phyloP scores from a whole-genome alignment of 2,113 vertebrate species.

The Scortum barcoo region DNA sequence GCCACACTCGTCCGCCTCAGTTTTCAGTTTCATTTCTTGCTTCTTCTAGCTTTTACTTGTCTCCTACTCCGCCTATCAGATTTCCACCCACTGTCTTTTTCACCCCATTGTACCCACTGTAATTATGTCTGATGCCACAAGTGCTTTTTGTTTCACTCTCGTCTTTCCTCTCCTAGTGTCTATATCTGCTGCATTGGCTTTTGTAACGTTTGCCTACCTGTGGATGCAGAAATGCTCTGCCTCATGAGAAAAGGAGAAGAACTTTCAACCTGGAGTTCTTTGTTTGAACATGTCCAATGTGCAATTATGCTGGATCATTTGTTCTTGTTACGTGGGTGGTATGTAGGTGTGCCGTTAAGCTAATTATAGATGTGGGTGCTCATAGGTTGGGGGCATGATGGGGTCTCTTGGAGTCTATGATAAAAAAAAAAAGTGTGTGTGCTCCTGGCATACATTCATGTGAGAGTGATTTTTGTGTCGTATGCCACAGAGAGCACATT shows the following conservation, averaged over 20 bases:
- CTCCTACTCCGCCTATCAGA: neutral
- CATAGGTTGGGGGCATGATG: conserved; percentile 57
- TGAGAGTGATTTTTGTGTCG: neutral
- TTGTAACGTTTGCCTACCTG: conserved; percentile 28
- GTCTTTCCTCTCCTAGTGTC: conserved; percentile 11
- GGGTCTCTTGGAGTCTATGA: conserved; percentile 59
- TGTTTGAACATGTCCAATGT: conserved; percentile 76
- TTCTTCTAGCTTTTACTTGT: neutral
- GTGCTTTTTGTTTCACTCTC: conserved; percentile 17
- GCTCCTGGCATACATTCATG: conserved; percentile 1
- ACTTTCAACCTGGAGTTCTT: conserved; percentile 42
- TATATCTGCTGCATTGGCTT: conserved; percentile 2
- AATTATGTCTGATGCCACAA: conserved; percentile 20
- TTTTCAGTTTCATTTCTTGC: conserved; percentile 39
- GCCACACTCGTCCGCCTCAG: neutral
- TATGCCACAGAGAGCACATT: conserved; percentile 6
- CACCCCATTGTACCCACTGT: conserved; percentile 25
- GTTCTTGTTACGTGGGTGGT: conserved; percentile 77
- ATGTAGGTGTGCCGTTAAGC: conserved; percentile 70
- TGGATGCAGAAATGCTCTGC: conserved; percentile 44
- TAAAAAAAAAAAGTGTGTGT: conserved; percentile 15
- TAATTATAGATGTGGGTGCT: conserved; percentile 79
- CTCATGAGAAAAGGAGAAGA: conserved; percentile 62
- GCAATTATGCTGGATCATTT: conserved; percentile 78
- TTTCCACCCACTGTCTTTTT: conserved; percentile 4